phyloP scores from a whole-genome alignment of 2,888 invertebrate species.

The Octodonta nipae region DNA sequence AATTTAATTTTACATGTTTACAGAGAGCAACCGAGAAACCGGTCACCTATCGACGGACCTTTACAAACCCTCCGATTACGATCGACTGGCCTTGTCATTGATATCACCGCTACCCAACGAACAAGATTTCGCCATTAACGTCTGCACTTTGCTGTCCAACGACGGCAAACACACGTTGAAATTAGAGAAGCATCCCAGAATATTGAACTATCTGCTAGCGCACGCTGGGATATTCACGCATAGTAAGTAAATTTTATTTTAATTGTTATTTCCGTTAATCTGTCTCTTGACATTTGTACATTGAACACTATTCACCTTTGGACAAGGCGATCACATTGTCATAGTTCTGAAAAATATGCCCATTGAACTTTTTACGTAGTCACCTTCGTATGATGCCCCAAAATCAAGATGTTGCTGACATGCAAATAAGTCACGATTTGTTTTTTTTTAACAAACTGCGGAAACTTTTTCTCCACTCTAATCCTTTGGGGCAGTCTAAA shows the following conservation, averaged over 20 bases:
- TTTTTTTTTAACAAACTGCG: too few relatives aligned
- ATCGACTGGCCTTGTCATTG: conserved; percentile 77
- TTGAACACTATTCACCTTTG: background rate
- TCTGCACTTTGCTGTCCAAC: conserved; percentile 87
- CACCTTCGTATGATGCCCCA: too few relatives aligned
- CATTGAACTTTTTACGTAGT: too few relatives aligned
- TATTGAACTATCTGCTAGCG: conserved; percentile 78
- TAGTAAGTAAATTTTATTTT: conserved; percentile 41
- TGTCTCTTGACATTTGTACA: background rate
- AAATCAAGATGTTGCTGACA: too few relatives aligned
- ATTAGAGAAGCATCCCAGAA: conserved; percentile 69
- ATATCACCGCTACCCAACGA: conserved; percentile 96
- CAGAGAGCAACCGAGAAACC: conserved; percentile 48
- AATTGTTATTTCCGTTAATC: too few relatives aligned
- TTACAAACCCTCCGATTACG: conserved; percentile 62
- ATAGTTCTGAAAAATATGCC: too few relatives aligned
- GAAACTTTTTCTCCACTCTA: too few relatives aligned
- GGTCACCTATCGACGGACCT: conserved; percentile 55
- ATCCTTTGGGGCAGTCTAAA: too few relatives aligned
- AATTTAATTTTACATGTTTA: too few relatives aligned
- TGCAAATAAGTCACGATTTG: too few relatives aligned
- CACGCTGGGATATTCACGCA: conserved; percentile 90
- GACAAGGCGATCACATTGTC: too few relatives aligned
- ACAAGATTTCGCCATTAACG: conserved; percentile 95
- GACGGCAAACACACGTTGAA: conserved; percentile 82